phyloP scores from a whole-genome alignment of 2,888 invertebrate species.

The Beris morrisii region DNA sequence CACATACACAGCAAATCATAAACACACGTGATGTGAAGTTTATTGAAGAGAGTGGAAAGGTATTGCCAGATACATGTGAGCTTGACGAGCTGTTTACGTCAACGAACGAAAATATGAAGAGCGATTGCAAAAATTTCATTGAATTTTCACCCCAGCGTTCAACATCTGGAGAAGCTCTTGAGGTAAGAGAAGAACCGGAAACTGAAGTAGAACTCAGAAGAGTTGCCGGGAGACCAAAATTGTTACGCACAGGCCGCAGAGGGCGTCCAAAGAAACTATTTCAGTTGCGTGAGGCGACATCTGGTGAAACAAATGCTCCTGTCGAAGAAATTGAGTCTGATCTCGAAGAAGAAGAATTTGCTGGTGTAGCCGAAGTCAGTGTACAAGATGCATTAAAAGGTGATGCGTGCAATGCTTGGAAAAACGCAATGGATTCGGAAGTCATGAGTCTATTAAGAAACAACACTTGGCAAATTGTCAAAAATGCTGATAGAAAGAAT shows the following conservation, averaged over 20 bases:
- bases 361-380: conserved; percentile 32
- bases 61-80: no score
- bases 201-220: no score
- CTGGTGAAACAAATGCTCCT: not conserved
- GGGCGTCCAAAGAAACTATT: conserved; percentile 31
- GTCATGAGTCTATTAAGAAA: conserved; percentile 35
- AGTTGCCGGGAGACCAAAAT: no score
- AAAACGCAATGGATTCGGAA: conserved; percentile 36
- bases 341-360: conserved; percentile 31
- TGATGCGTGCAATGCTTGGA: conserved; percentile 31
- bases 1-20: no score
- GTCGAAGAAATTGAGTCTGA: not conserved
- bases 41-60: no score
- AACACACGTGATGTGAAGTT: no score
- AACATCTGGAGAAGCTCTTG: no score
- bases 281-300: not conserved
- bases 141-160: no score
- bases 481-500: not conserved
- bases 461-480: conserved; percentile 35
- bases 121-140: no score
- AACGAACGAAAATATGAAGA: no score
- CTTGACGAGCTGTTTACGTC: no score
- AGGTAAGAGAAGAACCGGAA: no score
- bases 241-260: conserved; percentile 24
- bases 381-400: conserved; percentile 32